Evolutionary conservation across 2,888 invertebrate species (phyloP).

Genomic region (Taphrorychus bicolor): DNA sequence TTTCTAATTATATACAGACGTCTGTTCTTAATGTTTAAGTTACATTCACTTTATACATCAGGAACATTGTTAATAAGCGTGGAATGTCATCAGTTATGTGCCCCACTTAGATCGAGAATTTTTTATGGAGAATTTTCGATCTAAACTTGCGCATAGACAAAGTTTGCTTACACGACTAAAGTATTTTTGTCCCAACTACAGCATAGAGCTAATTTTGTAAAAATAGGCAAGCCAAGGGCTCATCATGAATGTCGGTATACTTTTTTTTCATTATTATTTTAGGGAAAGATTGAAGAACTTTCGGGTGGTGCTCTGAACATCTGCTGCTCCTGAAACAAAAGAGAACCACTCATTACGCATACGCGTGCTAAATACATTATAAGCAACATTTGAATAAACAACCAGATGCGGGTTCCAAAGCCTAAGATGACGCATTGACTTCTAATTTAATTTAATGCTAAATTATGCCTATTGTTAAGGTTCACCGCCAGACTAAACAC

Average conservation of each 20-base stretch:
- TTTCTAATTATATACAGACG: conserved; percentile 21
- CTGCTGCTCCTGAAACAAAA: neutral
- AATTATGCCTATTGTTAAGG: conserved; percentile 24
- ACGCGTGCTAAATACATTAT: no score
- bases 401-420: neutral
- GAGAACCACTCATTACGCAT: no score
- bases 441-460: conserved; percentile 27
- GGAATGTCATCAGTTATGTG: conserved; percentile 33
- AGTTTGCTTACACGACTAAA: no score
- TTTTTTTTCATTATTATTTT: neutral
- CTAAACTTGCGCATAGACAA: no score
- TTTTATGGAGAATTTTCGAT: no score
- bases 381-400: conserved; percentile 2
- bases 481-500: conserved; percentile 22
- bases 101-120: no score
- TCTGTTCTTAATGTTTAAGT: conserved; percentile 14
- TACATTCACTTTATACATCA: conserved; percentile 32
- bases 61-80: conserved; percentile 39
- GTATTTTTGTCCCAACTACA: neutral
- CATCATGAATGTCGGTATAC: conserved; percentile 17
- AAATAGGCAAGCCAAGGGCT: conserved; percentile 24
- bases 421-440: conserved; percentile 9
- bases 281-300: neutral
- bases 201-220: conserved; percentile 18
- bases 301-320: neutral